Conservation (phyloP, 1,140 invertebrate species). For the Macrobrachium nipponense region DNA sequence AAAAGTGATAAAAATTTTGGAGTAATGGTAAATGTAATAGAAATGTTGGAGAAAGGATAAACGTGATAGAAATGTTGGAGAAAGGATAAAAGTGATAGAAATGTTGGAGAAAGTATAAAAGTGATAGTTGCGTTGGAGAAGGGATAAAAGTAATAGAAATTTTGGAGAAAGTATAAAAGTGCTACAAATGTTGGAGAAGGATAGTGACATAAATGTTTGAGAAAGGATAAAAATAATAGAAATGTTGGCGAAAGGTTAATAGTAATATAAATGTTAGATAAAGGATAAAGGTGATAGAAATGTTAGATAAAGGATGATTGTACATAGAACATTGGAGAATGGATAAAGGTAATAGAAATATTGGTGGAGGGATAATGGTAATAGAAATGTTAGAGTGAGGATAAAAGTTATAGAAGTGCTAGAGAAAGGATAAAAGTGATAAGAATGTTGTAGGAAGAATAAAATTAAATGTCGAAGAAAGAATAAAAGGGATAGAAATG, state of each 20-base stretch:
- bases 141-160: too few species aligned
- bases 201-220: background rate
- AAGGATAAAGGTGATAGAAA: background rate
- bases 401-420: slow-evolving; percentile 6
- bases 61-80: background rate
- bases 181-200: too few species aligned
- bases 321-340: too few species aligned
- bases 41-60: background rate
- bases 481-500: background rate
- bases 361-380: too few species aligned
- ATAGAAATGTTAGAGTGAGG: background rate
- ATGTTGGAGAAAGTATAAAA: too few species aligned
- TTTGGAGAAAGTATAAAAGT: too few species aligned
- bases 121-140: too few species aligned
- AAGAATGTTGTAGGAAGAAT: background rate
- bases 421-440: background rate
- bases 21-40: slow-evolving; percentile 2
- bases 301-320: too few species aligned
- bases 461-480: too few species aligned
- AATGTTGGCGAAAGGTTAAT: background rate
- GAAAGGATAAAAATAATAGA: background rate
- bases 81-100: too few species aligned
- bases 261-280: background rate
- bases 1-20: background rate
- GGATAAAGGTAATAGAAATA: background rate